Percentiles rank a stretch among this genome's conserved stretches.
These are phyloP conservation scores for Stylophora pistillata DNA, from an alignment of 64 coral and sea anemone species.

Conservation along the genomic window DNA sequence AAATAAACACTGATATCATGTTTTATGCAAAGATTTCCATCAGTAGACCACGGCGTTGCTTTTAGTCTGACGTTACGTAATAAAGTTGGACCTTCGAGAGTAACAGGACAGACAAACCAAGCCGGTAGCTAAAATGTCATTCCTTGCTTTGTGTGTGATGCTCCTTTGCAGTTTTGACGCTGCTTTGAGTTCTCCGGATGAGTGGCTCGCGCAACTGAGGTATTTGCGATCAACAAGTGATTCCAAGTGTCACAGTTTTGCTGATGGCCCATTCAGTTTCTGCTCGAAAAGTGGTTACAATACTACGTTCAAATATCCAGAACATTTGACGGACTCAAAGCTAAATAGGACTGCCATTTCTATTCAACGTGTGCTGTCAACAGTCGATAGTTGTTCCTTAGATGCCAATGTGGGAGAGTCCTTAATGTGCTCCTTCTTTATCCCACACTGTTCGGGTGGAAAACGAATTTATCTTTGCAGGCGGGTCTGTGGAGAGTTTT, in stretches of 20 bases:
- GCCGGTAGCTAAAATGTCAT: not conserved
- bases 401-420: not conserved
- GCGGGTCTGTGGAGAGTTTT: constrained; percentile 32
- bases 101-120: too few species aligned
- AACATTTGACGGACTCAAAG: not conserved
- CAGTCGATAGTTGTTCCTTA: not conserved
- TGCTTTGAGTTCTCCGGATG: not conserved
- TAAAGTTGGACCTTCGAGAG: too few species aligned
- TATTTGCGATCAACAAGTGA: not conserved
- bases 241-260: not conserved
- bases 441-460: constrained; percentile 12
- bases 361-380: not conserved
- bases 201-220: not conserved
- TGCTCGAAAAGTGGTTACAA: constrained; percentile 28
- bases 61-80: too few species aligned
- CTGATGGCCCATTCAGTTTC: constrained; percentile 3
- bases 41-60: too few species aligned
- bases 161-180: not conserved
- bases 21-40: too few species aligned
- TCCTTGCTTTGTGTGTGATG: not conserved
- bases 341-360: not conserved
- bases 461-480: constrained; percentile 18
- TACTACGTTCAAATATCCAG: constrained; percentile 8
- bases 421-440: not conserved
- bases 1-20: not conserved